phyloP scores from a whole-genome alignment of 2,113 vertebrate genomes.

The Seriola quinqueradiata region DNA sequence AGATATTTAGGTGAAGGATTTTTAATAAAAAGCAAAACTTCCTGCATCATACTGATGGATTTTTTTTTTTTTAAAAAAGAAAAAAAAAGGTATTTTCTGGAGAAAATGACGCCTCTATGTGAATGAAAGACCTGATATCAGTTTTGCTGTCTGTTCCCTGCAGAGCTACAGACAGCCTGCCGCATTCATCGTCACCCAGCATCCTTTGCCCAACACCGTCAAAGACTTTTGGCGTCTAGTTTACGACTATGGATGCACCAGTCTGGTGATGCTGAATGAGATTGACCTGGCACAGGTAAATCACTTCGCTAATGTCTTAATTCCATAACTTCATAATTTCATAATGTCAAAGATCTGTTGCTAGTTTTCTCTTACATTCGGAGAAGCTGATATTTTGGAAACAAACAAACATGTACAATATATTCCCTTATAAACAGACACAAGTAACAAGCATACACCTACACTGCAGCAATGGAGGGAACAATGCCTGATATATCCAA shows the following conservation, averaged over 20 bases:
- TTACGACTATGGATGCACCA: conserved; percentile 98
- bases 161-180: conserved; percentile 99
- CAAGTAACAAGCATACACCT: background rate
- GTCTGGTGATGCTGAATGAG: conserved; percentile 98
- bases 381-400: background rate
- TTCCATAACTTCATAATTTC: background rate
- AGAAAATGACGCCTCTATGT: background rate
- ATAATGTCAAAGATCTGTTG: background rate
- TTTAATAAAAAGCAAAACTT: background rate
- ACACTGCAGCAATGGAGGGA: background rate
- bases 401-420: background rate
- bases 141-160: conserved; percentile 9
- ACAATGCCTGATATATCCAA: background rate
- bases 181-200: conserved; percentile 98
- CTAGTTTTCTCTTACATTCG: background rate
- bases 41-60: background rate
- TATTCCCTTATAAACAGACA: background rate
- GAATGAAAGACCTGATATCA: background rate
- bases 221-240: conserved; percentile 99
- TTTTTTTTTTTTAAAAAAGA: too few relatives aligned
- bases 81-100: background rate
- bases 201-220: conserved; percentile 97
- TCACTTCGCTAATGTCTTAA: background rate
- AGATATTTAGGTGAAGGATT: background rate
- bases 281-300: conserved; percentile 95